Conservation (phyloP, 2,797 vertebrate genomes). For the Varecia variegata region DNA sequence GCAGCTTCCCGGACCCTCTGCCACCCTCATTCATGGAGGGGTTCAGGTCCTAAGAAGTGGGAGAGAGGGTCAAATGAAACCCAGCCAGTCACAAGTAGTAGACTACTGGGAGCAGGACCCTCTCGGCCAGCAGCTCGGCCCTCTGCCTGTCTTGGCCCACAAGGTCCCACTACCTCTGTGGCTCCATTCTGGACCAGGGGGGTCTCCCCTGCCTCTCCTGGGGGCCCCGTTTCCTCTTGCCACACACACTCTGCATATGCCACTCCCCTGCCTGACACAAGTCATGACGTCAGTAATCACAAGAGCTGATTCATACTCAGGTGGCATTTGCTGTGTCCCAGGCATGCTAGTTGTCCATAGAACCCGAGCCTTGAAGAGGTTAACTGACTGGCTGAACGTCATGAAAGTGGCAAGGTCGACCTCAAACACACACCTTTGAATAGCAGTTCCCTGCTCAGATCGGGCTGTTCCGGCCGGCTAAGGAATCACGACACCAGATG, state of each 20-base stretch:
- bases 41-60: rapidly evolving
- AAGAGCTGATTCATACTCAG: not conserved
- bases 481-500: not conserved
- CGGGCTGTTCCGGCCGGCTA: not conserved
- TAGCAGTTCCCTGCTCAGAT: not conserved
- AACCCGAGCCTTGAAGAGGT: not conserved
- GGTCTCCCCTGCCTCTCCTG: not conserved
- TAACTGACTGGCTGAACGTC: not conserved
- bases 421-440: not conserved
- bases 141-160: not conserved
- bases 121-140: not conserved
- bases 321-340: not conserved
- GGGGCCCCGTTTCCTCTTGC: not conserved
- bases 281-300: rapidly evolving
- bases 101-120: rapidly evolving
- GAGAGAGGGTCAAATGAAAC: not conserved
- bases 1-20: not conserved
- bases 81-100: not conserved
- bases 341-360: not conserved
- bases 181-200: not conserved
- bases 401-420: not conserved
- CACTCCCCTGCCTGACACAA: not conserved
- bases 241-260: not conserved
- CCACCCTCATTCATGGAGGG: not conserved
- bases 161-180: not conserved